A percentile compares a stretch with the other conserved stretches of the same genome.
phyloP scores from a whole-genome alignment of 2,797 vertebrate species.

The Lerista edwardsae region DNA sequence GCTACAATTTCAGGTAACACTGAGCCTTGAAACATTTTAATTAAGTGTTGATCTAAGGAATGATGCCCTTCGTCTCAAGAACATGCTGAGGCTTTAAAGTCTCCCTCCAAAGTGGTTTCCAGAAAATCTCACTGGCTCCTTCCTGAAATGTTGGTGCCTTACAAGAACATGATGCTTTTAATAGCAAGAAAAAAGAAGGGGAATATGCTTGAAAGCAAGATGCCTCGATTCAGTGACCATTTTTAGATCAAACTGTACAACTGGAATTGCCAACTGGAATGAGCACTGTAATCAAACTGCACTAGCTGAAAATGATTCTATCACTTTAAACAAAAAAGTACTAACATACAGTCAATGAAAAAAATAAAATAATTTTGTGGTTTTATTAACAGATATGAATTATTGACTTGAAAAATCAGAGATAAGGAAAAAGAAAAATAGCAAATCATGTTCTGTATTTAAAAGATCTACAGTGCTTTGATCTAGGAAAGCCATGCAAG shows the following conservation, averaged over 20 bases:
- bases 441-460: slow-evolving; percentile 10
- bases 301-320: background rate
- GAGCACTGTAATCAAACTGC: background rate
- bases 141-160: background rate
- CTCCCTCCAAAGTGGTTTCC: too few species aligned
- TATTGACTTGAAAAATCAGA: background rate
- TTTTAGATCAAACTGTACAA: background rate
- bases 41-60: background rate
- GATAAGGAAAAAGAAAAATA: background rate
- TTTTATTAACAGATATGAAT: background rate
- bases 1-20: background rate
- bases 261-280: background rate
- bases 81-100: too few species aligned
- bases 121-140: too few species aligned
- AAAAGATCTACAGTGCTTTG: background rate
- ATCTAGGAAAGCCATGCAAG: background rate
- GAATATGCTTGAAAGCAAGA: background rate
- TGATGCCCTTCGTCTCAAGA: too few species aligned
- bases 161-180: background rate
- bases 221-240: background rate
- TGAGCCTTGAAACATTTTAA: background rate
- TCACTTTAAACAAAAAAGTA: slow-evolving; percentile 1
- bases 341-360: background rate
- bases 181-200: background rate
- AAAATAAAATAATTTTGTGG: background rate